Evolutionary conservation across 2,888 invertebrate genomes (phyloP), one percentile per base, ranked within the genome.

Genomic region (Sesia bembeciformis): DNA sequence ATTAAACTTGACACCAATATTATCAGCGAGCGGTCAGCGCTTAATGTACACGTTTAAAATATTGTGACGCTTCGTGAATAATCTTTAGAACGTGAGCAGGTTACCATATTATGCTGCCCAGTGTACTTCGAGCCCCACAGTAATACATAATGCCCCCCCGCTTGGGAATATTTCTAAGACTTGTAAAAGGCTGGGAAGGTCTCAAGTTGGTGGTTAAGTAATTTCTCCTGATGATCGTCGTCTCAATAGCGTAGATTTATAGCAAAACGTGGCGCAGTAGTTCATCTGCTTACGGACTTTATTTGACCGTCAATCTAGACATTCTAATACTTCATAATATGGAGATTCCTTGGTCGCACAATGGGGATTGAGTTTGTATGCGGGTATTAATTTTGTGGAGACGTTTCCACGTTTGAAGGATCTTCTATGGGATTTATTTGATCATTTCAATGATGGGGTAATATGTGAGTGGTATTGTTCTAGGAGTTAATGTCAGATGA

Each of bases 221-320:
- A 78, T 84, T 79, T 79, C 74, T 70, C 78, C 65, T 65, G 64
- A 67, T 84, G 85, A 85, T 82, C 71, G 84, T 84, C 84, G 76
- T 81, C 78, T 84, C 75, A 84, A 86, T 85, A 78, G 83, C 61
- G 65, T 60, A 72, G 75, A 81, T 81, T 81, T 83, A 83, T 79
- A 68, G 70, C 67, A 64, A 64, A 68, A 62, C 65, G 72, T 67
- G 52, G 67, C 63, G 70, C 61, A 62, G 74, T 74, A 72, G 74
- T 74, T 78, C 77, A 76, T 80, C 75, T 74, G 71, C 63, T 70
- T 67, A 59, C 72, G 60, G 77, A 67, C 76, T 78, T 79, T 76
- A 80, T 81, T 73, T 78, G 72, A 72, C 66, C 72, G 78, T 77
- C 75, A 71, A 70, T 74, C 70, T 66, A 59, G 61, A 64, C 72